Evolutionary conservation across 2,888 invertebrate species (phyloP), one percentile per base, ranked within the genome.

Genomic region (Tupiocoris notatus): DNA sequence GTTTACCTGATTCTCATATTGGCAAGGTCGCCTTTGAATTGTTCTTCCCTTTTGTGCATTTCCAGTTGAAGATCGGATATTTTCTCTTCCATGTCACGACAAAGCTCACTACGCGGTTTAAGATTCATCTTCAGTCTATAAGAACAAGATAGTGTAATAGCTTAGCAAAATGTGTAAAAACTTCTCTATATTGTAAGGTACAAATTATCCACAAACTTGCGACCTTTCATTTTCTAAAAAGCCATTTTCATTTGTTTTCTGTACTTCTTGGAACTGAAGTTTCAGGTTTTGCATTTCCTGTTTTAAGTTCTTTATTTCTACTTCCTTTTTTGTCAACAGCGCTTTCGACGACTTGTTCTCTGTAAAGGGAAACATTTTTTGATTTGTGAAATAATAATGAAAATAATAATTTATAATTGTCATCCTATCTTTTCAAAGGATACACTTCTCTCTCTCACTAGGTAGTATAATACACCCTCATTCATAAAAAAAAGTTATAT

Each of bases 11-110:
- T 75, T 59, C 73, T 23, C 67, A 78, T 67, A 17, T 63, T 54
- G 3, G 75, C 73, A 22, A 79, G 62, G 24, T 79, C 78, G 12
- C 61, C 54, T 54, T 76, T 75, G 21, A 71, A 71, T 22, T 77
- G 65, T 23, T 78, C 77, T 62, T 78, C 78, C 39, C 75, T 70
- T n/a, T 62, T 56, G 56, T 78, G 78, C 39, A 76, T 73, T 65
- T 79, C 76, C 0, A 75, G 20, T 68, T 79, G 77, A 7, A 76
- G 59, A 22, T 77, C 76, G 12, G 77, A 74, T 1, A 79, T 20
- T 56, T 76, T 76, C 23, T 65, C 59, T 64, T 79, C 73, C 1
- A 77, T 25, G 3, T 73, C 75, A 63, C 64, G 23, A 16, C 54
- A 62, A 7, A 61, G 73, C 22, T 73, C 73, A 17, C 62, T 62